A percentile compares a stretch with the other conserved stretches of the same genome.
These are phyloP conservation scores for Sarcophaga carnaria DNA, from an alignment of 2,888 invertebrate genomes.

Conservation along the genomic window DNA sequence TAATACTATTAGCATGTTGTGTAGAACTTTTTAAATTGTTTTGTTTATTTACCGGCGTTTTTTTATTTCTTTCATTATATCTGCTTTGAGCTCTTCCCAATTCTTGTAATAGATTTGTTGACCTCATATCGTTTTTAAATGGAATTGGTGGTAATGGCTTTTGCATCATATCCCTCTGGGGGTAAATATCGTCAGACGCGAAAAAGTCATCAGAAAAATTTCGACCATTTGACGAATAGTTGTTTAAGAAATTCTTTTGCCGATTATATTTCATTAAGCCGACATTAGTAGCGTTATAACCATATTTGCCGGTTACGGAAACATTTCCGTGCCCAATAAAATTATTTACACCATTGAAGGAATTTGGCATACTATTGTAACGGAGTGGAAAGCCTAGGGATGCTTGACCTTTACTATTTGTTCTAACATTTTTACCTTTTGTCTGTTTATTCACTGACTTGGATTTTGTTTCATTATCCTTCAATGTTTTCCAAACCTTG, in stretches of 20 bases:
- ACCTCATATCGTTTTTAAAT: constrained; percentile 18
- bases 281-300: not conserved
- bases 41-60: not conserved
- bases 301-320: not conserved
- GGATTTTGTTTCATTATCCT: constrained; percentile 62
- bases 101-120: not conserved
- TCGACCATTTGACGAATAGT: not conserved
- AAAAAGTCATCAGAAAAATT: constrained; percentile 32
- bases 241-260: not conserved
- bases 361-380: not conserved
- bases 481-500: constrained; percentile 75
- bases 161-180: constrained; percentile 53
- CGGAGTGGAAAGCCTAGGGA: too few species aligned
- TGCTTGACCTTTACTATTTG: not conserved
- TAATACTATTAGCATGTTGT: not conserved
- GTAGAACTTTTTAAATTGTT: not conserved
- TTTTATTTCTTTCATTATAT: not conserved
- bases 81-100: not conserved
- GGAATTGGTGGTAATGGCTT: constrained; percentile 31
- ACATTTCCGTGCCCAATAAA: not conserved
- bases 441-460: constrained; percentile 49
- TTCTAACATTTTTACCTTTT: not conserved
- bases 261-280: not conserved
- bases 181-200: constrained; percentile 47
- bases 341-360: not conserved